Evolutionary conservation across 2,797 vertebrate genomes (phyloP).

Genomic region (Bradypodion ventrale): DNA sequence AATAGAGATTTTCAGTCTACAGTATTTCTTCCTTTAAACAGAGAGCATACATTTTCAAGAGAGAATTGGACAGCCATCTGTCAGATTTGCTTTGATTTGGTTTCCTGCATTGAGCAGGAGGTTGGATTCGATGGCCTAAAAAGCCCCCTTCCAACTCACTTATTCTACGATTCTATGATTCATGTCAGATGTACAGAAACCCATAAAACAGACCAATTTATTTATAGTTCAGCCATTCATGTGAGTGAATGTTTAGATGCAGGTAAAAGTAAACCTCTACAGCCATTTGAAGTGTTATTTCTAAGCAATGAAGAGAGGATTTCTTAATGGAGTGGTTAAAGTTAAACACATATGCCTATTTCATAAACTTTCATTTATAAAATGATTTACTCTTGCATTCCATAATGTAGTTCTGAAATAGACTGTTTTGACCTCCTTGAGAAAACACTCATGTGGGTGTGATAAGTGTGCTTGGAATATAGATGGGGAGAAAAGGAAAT

Average conservation of each 20-base stretch:
- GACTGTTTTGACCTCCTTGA: neutral
- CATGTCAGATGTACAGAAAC: neutral
- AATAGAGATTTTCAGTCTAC: conserved; percentile 1
- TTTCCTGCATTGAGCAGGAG: too few relatives aligned
- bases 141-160: too few relatives aligned
- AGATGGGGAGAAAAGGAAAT: neutral
- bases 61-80: too few relatives aligned
- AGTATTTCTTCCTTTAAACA: neutral
- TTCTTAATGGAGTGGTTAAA: conserved; percentile 1
- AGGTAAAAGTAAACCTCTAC: neutral
- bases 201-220: neutral
- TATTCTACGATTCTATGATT: too few relatives aligned
- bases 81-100: too few relatives aligned
- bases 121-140: too few relatives aligned
- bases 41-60: too few relatives aligned
- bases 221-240: neutral
- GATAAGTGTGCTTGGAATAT: neutral
- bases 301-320: neutral
- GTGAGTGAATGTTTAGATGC: neutral
- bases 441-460: neutral
- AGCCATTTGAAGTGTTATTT: neutral
- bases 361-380: neutral
- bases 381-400: neutral
- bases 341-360: neutral
- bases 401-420: neutral